phyloP scores from a whole-genome alignment of 2,113 vertebrate genomes.

The Narcine bancroftii region DNA sequence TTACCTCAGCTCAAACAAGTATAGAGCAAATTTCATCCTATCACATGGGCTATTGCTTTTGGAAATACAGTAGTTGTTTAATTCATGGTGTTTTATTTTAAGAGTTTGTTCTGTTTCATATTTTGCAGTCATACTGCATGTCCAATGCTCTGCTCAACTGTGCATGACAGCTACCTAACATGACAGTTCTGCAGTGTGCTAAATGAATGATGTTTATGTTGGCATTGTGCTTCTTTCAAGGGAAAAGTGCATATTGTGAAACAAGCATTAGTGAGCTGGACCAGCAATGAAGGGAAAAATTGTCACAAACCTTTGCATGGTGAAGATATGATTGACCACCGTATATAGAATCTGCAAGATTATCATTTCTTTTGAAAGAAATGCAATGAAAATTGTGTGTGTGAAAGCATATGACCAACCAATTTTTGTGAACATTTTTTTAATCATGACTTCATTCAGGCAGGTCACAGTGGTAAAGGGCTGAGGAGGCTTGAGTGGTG shows the following conservation, averaged over 20 bases:
- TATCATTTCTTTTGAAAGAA: neutral
- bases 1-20: neutral
- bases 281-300: neutral
- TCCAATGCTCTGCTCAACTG: slow-evolving; percentile 24
- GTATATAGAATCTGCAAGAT: neutral
- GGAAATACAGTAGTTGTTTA: neutral
- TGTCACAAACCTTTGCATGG: neutral
- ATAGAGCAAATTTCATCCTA: neutral
- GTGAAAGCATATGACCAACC: neutral
- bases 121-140: neutral
- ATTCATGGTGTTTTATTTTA: neutral
- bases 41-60: neutral
- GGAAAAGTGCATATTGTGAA: neutral
- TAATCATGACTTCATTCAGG: neutral
- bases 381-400: neutral
- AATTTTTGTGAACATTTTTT: neutral
- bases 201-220: neutral
- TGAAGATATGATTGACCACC: neutral
- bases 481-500: too few species aligned
- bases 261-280: neutral
- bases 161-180: slow-evolving; percentile 31
- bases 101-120: slow-evolving; percentile 10
- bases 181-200: slow-evolving; percentile 22
- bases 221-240: neutral
- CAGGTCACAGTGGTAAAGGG: neutral